phyloP scores from a whole-genome alignment of 1,140 invertebrate species.

The Triops cancriformis region DNA sequence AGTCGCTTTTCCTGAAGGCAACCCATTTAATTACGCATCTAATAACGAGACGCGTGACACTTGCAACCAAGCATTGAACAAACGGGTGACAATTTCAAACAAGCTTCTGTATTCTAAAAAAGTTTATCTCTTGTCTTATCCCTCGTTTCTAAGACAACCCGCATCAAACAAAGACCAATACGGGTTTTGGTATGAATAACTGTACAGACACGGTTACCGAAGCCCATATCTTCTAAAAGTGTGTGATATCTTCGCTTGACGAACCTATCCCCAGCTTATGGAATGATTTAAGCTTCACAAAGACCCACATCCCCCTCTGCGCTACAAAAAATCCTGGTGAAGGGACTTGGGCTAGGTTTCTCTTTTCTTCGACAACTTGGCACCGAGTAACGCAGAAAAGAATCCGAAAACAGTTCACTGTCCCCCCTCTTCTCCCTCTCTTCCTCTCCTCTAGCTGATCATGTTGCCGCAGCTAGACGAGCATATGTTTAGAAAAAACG shows the following conservation, averaged over 20 bases:
- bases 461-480: background rate
- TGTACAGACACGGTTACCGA: background rate
- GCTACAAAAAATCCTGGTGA: background rate
- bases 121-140: background rate
- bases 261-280: background rate
- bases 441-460: background rate
- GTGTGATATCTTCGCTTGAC: background rate
- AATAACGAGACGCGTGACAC: background rate
- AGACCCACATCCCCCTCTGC: background rate
- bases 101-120: background rate
- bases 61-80: background rate
- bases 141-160: background rate
- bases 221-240: background rate
- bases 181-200: background rate
- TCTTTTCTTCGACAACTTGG: background rate
- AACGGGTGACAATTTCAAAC: background rate
- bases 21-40: too few species aligned
- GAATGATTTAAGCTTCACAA: background rate
- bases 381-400: background rate
- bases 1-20: background rate
- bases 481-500: background rate
- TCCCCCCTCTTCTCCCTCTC: background rate
- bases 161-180: conserved; percentile 10
- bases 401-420: background rate
- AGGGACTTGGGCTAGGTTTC: background rate